Evolutionary conservation across 2,888 invertebrate genomes (phyloP).

Genomic region (Camptogramma bilineatum): DNA sequence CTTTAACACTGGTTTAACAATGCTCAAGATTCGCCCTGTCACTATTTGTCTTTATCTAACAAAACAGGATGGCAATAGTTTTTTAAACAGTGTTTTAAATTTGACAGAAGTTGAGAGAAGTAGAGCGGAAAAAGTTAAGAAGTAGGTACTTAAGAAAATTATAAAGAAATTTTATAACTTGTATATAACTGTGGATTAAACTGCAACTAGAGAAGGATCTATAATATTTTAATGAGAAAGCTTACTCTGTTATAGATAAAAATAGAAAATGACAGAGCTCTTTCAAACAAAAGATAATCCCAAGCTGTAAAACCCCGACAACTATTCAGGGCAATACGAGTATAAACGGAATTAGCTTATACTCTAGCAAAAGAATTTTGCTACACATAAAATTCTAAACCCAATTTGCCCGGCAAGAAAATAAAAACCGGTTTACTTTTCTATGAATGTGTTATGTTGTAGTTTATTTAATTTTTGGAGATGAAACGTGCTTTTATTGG

Average conservation of each 20-base stretch:
- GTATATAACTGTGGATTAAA: too few relatives aligned
- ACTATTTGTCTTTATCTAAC: too few relatives aligned
- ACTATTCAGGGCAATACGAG: constrained; percentile 19
- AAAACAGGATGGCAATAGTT: too few relatives aligned
- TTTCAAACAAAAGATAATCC: constrained; percentile 11
- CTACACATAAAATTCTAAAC: constrained; percentile 53
- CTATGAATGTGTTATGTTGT: constrained; percentile 55
- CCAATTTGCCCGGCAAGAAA: constrained; percentile 53
- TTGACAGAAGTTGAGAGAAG: too few relatives aligned
- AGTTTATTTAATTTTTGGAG: constrained; percentile 55
- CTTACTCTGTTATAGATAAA: background rate
- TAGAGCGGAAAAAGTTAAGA: too few relatives aligned
- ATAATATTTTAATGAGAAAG: too few relatives aligned
- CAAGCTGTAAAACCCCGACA: constrained; percentile 1
- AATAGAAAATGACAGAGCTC: background rate
- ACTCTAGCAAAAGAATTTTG: constrained; percentile 32
- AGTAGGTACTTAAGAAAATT: too few relatives aligned
- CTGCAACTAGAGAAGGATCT: too few relatives aligned
- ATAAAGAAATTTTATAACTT: too few relatives aligned
- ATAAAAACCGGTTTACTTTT: constrained; percentile 56
- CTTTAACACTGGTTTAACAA: too few relatives aligned
- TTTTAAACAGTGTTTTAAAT: too few relatives aligned
- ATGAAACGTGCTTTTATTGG: constrained; percentile 27
- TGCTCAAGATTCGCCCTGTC: too few relatives aligned
- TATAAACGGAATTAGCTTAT: constrained; percentile 24